Evolutionary conservation across 2,113 vertebrate genomes (phyloP).

Genomic region (Plecturocebus donacophilus): DNA sequence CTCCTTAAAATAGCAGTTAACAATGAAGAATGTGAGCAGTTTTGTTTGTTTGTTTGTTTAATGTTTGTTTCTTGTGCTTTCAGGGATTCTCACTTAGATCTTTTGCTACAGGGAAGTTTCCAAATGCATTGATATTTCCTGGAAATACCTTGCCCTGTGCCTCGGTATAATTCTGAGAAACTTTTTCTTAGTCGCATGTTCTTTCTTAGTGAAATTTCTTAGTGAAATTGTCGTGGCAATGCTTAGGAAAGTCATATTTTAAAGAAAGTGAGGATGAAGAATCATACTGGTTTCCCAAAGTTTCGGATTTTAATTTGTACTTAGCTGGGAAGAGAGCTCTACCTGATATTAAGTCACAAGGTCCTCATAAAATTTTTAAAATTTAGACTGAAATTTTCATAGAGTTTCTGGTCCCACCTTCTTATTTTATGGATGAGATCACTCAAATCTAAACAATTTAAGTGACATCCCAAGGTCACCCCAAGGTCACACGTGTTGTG

Average conservation of each 20-base stretch:
- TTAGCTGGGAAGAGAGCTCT: not conserved
- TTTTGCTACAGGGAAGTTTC: not conserved
- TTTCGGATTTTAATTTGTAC: not conserved
- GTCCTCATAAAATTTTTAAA: not conserved
- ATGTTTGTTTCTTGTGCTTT: not conserved
- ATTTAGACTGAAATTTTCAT: not conserved
- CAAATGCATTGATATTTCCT: not conserved
- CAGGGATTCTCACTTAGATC: not conserved
- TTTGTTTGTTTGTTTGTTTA: not conserved
- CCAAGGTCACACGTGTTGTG: not conserved
- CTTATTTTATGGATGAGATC: not conserved
- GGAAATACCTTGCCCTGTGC: not conserved
- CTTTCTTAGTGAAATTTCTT: not conserved
- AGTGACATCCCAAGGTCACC: not conserved
- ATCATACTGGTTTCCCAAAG: not conserved
- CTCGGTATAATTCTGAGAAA: not conserved
- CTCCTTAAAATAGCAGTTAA: slow-evolving; percentile 9
- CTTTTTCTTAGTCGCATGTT: not conserved
- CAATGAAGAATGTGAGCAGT: not conserved
- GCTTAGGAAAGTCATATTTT: not conserved
- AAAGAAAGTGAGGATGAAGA: not conserved
- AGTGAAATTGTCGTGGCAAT: not conserved
- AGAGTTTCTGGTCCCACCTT: not conserved
- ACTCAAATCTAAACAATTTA: not conserved
- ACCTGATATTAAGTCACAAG: not conserved